Conservation (phyloP, 2,113 vertebrate genomes). For the Corythornis madagascariensis region DNA sequence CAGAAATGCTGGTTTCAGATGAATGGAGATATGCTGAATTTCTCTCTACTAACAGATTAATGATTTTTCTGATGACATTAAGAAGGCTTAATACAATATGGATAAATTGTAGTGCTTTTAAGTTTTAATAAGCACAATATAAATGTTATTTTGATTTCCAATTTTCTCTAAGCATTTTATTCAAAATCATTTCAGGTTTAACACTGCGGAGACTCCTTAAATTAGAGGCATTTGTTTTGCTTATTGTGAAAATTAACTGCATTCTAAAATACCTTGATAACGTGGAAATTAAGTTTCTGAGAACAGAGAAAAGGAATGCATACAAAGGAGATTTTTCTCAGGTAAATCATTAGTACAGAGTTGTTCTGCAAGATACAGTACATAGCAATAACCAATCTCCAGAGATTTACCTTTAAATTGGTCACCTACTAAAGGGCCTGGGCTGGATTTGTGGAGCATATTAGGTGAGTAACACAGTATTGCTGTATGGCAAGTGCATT, state of each 20-base stretch:
- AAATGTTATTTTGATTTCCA: background rate
- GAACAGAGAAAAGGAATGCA: background rate
- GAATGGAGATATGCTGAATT: background rate
- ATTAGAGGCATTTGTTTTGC: background rate
- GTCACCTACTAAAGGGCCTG: constrained; percentile 7
- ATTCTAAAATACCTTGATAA: background rate
- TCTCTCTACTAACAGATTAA: background rate
- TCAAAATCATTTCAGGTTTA: background rate
- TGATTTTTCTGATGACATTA: background rate
- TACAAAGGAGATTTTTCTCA: background rate
- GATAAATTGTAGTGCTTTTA: background rate
- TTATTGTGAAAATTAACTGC: background rate
- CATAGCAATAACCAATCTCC: background rate
- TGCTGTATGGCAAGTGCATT: background rate
- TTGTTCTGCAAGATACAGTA: background rate
- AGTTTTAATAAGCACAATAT: background rate
- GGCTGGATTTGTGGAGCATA: background rate
- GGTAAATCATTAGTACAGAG: background rate
- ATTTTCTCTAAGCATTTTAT: background rate
- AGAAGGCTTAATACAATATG: background rate
- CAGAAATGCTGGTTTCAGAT: background rate
- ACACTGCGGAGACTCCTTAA: background rate
- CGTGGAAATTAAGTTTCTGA: background rate
- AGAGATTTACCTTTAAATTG: constrained; percentile 16
- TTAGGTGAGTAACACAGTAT: background rate